Evolutionary conservation across 2,113 vertebrate species (phyloP).

Genomic region (Apistogramma diplotaenia): DNA sequence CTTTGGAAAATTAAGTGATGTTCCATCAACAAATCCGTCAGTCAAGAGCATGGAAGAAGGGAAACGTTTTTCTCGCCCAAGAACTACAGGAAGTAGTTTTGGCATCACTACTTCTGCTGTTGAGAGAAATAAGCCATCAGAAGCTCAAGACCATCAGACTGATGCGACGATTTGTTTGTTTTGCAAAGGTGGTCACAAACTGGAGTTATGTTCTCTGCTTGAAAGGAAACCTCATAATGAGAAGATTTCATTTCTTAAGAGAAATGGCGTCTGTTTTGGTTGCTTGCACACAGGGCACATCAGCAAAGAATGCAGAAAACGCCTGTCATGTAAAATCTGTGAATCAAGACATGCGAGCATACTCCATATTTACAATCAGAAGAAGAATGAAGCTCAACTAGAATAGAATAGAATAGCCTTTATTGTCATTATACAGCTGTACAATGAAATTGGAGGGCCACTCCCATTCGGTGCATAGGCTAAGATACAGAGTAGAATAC

Average conservation of each 20-base stretch:
- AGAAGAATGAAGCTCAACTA: neutral
- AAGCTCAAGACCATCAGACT: neutral
- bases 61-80: neutral
- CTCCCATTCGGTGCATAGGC: too few species aligned
- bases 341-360: neutral
- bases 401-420: too few species aligned
- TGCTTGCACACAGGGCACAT: neutral
- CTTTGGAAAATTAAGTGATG: neutral
- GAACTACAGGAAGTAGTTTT: neutral
- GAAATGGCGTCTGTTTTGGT: neutral
- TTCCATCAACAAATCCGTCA: neutral
- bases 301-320: neutral
- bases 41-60: neutral
- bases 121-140: neutral
- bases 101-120: neutral
- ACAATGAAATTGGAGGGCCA: too few species aligned
- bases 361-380: accelerated
- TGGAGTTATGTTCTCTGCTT: neutral
- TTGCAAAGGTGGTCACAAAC: neutral
- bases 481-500: too few species aligned
- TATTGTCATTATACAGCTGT: too few species aligned
- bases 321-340: neutral
- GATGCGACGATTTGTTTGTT: neutral
- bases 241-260: neutral
- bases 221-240: neutral